Evolutionary conservation across 2,797 vertebrate genomes (phyloP), one percentile per base, ranked within the genome.

Genomic region (Lutjanus argentimaculatus): DNA sequence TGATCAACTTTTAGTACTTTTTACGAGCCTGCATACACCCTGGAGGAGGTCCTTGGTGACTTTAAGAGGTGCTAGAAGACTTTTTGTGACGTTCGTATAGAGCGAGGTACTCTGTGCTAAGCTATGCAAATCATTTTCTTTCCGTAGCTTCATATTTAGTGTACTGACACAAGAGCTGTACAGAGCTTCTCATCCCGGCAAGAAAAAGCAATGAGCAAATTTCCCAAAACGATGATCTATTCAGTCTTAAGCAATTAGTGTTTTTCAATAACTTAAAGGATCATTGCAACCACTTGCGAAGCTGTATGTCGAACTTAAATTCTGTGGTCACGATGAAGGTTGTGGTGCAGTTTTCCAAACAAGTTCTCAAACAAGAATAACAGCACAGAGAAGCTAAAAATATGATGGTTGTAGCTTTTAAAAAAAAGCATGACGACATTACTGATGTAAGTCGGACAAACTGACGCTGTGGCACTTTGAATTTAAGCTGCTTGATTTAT

Each of bases 391-490:
- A 30, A 58, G 25, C 21, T 67, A 13, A 21, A 36, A 53, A 36
- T 17, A 36, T 56, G 14, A 52, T 45, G 48, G 57, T 46, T 42
- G 36, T 30, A 46, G 22, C n/a, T 76, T 76, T 67, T 17, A 48
- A 75, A 40, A 75, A 40, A 48, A 49, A 48, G 1, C n/a, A 36
- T 5, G 2, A 49, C 1, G 49, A 72, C 30, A 66, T 8, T 22
- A 13, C 1, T 45, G 9, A 51, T 36, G 59, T n/a, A 46, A 68
- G 61, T 48, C 16, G 15, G 13, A 30, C 42, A 70, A 48, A 83
- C 16, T 46, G 67, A 36, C 25, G 67, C 13, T 57, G 59, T 16
- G 56, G 45, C 72, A 65, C 70, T 69, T 76, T 76, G 57, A 68
- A 16, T 61, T 6, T 56, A 5, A 71, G 72, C 55, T 69, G 67